A percentile compares a stretch with the other conserved stretches of the same genome.
These are phyloP conservation scores for Oppia nitens DNA, from an alignment of 1,140 invertebrate genomes.

Conservation along the genomic window DNA sequence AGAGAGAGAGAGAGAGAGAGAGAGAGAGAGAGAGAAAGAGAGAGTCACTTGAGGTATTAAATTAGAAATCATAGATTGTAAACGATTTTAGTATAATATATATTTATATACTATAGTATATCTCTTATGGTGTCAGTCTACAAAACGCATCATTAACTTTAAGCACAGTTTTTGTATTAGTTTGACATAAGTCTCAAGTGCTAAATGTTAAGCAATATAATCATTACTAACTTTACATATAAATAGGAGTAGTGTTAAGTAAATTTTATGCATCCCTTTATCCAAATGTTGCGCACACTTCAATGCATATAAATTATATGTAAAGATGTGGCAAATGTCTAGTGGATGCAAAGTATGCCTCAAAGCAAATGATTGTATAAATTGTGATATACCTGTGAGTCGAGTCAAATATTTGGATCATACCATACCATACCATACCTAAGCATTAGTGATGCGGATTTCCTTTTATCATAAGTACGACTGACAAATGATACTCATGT, in stretches of 20 bases:
- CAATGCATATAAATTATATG: neutral
- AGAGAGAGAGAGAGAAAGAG: neutral
- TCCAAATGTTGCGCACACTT: neutral
- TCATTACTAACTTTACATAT: neutral
- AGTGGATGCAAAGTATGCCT: neutral
- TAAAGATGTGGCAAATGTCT: neutral
- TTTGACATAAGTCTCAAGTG: no score
- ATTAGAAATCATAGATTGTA: neutral
- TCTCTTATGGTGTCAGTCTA: neutral
- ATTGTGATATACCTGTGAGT: neutral
- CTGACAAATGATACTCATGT: neutral
- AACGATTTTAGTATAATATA: no score
- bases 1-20: neutral
- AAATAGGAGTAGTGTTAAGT: neutral
- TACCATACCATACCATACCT: neutral
- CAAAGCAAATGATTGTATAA: neutral
- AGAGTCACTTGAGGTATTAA: neutral
- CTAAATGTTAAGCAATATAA: neutral
- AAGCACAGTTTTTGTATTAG: neutral
- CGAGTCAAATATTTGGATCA: no score
- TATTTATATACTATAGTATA: no score
- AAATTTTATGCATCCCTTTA: neutral
- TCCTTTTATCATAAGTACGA: neutral
- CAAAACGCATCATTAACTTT: neutral
- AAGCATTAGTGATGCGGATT: neutral